Base-by-base conservation (phyloP, 30 jellyfish, hydroid and myxozoan species). In the Cassiopea xamachana region DNA sequence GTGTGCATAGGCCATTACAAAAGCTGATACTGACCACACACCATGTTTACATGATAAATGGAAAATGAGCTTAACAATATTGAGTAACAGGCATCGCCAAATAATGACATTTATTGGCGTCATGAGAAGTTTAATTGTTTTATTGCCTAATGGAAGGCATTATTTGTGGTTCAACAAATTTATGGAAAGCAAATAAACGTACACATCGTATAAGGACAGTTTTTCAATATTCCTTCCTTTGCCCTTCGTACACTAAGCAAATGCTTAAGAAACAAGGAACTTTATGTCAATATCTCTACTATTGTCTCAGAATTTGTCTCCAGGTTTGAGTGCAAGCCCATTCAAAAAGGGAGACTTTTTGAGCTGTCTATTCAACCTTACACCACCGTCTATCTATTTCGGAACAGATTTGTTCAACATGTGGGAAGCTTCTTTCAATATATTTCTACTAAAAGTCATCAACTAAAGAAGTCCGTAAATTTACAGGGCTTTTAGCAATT, bases 41-140 rank as follows among this genome's bases (percentile, higher is more conserved):
- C 4, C 16, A 48, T 78, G 87, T 78, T 78, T 45, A 60, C 75
- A 1, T 51, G 51, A 78, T 70, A 48, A 78, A 78, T 78, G 87
- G 87, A 50, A 48, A 10, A 18, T 9, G 75, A 2, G 15, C 49
- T 1, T 4, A 14, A 48, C 51, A 15, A 49, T 0, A 19, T 78
- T 9, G 58, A 44, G 50, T 71, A 71, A 71, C 14, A 78, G 48
- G 69, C 70, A 59, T 47, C 71, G 15, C 39, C 87, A 78, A 78
- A 78, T 78, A 78, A 48, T 48, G 73, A 48, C 87, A 2, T 5
- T 39, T 1, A 7, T 8, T 1, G 87, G 87, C 87, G 87, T 78
- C 87, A 71, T 16, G 75, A n/a, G 2, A 78, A 51, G 51, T 49
- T 46, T 10, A 4, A 2, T 44, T 17, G 3, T 16, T 75, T 51